A percentile compares a stretch with the other conserved stretches of the same genome.
phyloP scores from a whole-genome alignment of 2,797 vertebrate species.

The Neopelma chrysocephalum region DNA sequence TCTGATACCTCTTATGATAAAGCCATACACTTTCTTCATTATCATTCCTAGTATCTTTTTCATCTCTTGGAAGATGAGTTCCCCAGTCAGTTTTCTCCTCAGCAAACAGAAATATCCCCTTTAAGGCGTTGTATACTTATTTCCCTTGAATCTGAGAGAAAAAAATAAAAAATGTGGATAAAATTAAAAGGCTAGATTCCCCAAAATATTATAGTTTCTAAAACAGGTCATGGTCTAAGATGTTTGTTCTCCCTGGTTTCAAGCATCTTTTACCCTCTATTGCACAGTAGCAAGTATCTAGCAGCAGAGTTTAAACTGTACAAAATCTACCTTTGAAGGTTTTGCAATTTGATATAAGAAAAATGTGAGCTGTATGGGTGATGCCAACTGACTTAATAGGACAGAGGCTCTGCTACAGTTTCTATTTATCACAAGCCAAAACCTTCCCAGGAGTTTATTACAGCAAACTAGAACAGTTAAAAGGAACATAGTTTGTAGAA shows the following conservation, averaged over 20 bases:
- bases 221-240: background rate
- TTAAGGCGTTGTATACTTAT: background rate
- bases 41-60: background rate
- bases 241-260: background rate
- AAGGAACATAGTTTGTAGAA: background rate
- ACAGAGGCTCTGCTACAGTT: background rate
- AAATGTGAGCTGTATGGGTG: background rate
- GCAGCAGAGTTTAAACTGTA: background rate
- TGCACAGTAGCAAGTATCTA: background rate
- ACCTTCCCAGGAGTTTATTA: background rate
- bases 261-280: background rate
- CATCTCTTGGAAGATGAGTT: background rate
- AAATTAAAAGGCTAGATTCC: background rate
- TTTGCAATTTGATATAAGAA: background rate
- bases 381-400: background rate
- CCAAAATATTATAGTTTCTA: background rate
- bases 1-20: background rate
- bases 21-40: background rate
- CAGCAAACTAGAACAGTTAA: background rate
- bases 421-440: background rate
- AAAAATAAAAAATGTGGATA: background rate
- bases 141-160: background rate
- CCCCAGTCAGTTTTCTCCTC: background rate
- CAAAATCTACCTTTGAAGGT: background rate
- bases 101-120: background rate